These are phyloP conservation scores for Drosophila infuscata DNA, from an alignment of 2,888 invertebrate species.

Conservation along the genomic window DNA sequence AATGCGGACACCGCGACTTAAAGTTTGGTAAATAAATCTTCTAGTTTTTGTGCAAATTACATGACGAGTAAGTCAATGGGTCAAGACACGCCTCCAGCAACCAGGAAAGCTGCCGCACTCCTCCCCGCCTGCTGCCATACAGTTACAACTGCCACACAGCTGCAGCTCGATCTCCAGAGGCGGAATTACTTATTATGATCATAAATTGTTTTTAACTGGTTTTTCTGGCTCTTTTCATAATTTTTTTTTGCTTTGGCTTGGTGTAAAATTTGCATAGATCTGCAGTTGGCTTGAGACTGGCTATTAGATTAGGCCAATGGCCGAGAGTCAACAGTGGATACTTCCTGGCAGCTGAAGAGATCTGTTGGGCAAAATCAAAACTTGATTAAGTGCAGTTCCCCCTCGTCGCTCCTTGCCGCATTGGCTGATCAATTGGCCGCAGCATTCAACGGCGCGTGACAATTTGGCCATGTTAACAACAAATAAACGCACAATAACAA, in stretches of 20 bases:
- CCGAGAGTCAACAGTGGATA: conserved; percentile 24
- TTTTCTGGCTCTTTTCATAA: conserved; percentile 57
- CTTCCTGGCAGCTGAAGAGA: conserved; percentile 54
- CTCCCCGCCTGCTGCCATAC: neutral
- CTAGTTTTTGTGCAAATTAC: conserved; percentile 43
- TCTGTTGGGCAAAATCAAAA: conserved; percentile 39
- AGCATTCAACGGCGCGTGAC: conserved; percentile 69
- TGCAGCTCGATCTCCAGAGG: conserved; percentile 51
- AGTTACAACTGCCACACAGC: conserved; percentile 28
- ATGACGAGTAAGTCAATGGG: conserved; percentile 72
- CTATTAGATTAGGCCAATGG: conserved; percentile 51
- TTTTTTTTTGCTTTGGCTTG: neutral
- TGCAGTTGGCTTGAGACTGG: conserved; percentile 48
- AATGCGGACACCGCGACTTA: conserved; percentile 2
- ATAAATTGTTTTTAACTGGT: conserved; percentile 74
- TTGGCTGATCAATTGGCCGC: conserved; percentile 55
- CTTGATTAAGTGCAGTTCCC: conserved; percentile 48
- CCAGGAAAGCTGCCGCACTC: conserved; percentile 35
- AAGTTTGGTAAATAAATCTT: conserved; percentile 14
- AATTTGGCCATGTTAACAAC: conserved; percentile 48
- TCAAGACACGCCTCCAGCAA: conserved; percentile 51
- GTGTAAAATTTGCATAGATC: conserved; percentile 68
- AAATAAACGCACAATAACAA: conserved; percentile 24
- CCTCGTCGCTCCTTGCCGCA: neutral
- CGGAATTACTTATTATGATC: conserved; percentile 74